Evolutionary conservation across 1,140 invertebrate genomes (phyloP), one percentile per base, ranked within the genome.

Genomic region (Vanessa tameamea): DNA sequence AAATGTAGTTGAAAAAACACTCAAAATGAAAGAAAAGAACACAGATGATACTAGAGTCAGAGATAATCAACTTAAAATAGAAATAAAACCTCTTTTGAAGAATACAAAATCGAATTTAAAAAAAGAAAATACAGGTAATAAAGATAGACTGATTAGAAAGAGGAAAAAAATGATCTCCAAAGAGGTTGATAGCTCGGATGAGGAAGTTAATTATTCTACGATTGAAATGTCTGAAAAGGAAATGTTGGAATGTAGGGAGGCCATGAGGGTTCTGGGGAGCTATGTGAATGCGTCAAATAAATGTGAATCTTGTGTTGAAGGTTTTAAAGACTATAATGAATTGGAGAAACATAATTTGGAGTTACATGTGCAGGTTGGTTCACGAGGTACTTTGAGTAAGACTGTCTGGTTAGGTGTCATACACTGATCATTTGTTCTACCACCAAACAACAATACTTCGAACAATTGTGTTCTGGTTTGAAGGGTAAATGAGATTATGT

Each of bases 221-320:
- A 47, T 55, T 15, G 31, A 70, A 26, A 81, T 85, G 64, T 70
- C 47, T 20, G 80, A 82, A 31, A 61, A 65, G 16, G 79, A 83
- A 61, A 80, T 86, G 69, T 15, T 78, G 13, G 61, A 79, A 14
- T 67, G 53, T 48, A 78, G 75, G 37, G 55, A 66, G 5, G 72
- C 63, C 47, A 80, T 47, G 47, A 84, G 69, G 47, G n/a, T 79
- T 43, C 59, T 31, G 1, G 47, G 31, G 1, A 26, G 16, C 6
- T 86, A 74, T 79, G 51, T 73, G 5, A 64, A 68, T 15, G 79
- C 76, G 0, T 14, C 68, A 31, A 78, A 69, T 55, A 85, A 85
- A 79, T 89, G 87, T 82, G 79, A 86, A 43, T 74, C 76, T 65
- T 89, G 86, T 80, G 47, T 86, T 4, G 75, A 82, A 74, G 75